Base-by-base conservation (phyloP, 2,888 invertebrate species). In the Eilema griseolum region DNA sequence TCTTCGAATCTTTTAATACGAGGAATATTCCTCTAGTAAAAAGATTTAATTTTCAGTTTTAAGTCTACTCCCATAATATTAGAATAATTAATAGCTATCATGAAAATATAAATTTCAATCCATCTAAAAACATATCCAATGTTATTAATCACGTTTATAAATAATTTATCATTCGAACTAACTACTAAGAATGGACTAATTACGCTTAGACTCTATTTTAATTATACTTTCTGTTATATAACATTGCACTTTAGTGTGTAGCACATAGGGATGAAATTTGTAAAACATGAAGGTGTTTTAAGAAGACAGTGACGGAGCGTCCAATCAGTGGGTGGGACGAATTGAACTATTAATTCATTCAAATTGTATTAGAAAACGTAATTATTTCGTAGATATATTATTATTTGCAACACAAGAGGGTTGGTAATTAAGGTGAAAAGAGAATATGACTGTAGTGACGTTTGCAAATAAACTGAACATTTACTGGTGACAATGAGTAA, bases 311-410 rank as follows among this genome's bases (percentile, higher is more conserved):
- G 88, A 88, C 76, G 67, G 70, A 88, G 81, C 72, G 85, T 80
- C 83, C 86, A 88, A 88, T 88, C 88, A 87, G 85, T 73, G 78
- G 72, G 71, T 64, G 70, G 82, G 77, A 86, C 79, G 81, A 86
- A 87, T 88, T 87, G 86, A 75, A 78, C 81, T 80, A 85, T 88
- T 87, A 86, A 86, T 82, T 86, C 80, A 83, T 87, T 85, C 76
- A 76, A 81, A 85, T 84, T 84, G 87, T 82, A 82, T 84, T 81
- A 79, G 80, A 79, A 79, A 84, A 75, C 74, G 84, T 85, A 85
- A 85, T 85, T 85, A 83, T 80, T 80, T 80, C 78, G 84, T 80
- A 82, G 37, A 59, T 67, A 59, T 74, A 73, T 71, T 65, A 64
- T 28, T 3, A 61, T 10, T 16, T 46, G 69, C 57, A n/a, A n/a